A percentile compares a stretch with the other conserved stretches of the same genome.
phyloP scores from a whole-genome alignment of 2,888 invertebrate genomes.

The Heliconius cydno region DNA sequence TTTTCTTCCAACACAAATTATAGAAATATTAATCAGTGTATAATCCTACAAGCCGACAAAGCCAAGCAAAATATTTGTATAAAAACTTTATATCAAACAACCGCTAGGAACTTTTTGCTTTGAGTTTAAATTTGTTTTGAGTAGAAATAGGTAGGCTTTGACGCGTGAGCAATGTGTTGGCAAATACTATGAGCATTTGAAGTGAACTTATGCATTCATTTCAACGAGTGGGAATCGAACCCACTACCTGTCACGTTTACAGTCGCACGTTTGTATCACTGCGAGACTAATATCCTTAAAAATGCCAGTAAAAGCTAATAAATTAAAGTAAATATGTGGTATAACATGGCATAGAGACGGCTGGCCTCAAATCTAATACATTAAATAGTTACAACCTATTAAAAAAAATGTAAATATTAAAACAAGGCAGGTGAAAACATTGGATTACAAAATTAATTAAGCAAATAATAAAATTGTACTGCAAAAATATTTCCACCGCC shows the following conservation, averaged over 20 bases:
- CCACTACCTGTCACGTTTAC: too few species aligned
- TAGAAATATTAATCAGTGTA: too few species aligned
- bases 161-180: not conserved
- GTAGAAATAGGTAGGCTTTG: conserved; percentile 23
- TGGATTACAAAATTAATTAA: conserved; percentile 11
- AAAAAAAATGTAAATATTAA: not conserved
- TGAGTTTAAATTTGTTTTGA: conserved; percentile 26
- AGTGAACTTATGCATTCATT: too few species aligned
- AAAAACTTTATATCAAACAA: conserved; percentile 29
- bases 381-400: conserved; percentile 9
- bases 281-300: too few species aligned
- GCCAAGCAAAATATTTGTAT: conserved; percentile 23
- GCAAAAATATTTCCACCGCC: conserved; percentile 11
- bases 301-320: too few species aligned
- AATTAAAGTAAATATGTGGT: too few species aligned
- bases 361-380: too few species aligned
- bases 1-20: too few species aligned
- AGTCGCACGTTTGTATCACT: too few species aligned
- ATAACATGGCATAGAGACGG: not conserved
- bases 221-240: too few species aligned
- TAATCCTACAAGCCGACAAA: too few species aligned
- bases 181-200: too few species aligned
- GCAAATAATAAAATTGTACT: conserved; percentile 18
- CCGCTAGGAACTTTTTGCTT: conserved; percentile 21
- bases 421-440: conserved; percentile 2